Conservation (phyloP, 2,888 invertebrate genomes). For the Pseudeuparius sepicola region DNA sequence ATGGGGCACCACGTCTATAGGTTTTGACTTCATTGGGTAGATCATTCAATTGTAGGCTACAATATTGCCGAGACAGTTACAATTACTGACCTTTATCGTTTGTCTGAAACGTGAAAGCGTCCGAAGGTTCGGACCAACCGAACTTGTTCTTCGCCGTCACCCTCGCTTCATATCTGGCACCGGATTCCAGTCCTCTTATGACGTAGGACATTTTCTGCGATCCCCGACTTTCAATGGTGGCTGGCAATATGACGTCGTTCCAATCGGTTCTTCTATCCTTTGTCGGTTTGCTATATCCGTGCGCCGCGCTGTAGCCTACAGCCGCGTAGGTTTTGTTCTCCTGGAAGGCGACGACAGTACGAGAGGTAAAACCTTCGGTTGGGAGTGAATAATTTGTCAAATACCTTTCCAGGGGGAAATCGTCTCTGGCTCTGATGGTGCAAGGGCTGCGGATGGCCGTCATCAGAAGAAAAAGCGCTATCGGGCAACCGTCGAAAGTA, state of each 20-base stretch:
- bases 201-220: slow-evolving; percentile 57
- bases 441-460: slow-evolving; percentile 39
- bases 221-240: slow-evolving; percentile 37
- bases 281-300: slow-evolving; percentile 33
- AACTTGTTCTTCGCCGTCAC: slow-evolving; percentile 57
- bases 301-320: slow-evolving; percentile 28
- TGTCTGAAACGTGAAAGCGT: slow-evolving; percentile 53
- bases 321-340: slow-evolving; percentile 35
- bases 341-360: slow-evolving; percentile 24
- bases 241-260: slow-evolving; percentile 50
- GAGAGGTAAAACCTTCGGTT: not conserved
- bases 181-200: slow-evolving; percentile 52
- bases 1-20: no score
- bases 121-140: slow-evolving; percentile 56
- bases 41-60: no score
- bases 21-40: no score
- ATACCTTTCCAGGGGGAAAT: slow-evolving; percentile 21
- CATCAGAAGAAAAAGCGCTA: slow-evolving; percentile 30
- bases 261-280: slow-evolving; percentile 43
- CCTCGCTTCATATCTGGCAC: slow-evolving; percentile 55
- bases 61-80: no score
- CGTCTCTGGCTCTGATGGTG: slow-evolving; percentile 40
- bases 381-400: not conserved
- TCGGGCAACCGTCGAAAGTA: slow-evolving; percentile 53
- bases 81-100: slow-evolving; percentile 53